Base-by-base conservation (phyloP, 2,888 invertebrate genomes). In the Orthosia gothica region DNA sequence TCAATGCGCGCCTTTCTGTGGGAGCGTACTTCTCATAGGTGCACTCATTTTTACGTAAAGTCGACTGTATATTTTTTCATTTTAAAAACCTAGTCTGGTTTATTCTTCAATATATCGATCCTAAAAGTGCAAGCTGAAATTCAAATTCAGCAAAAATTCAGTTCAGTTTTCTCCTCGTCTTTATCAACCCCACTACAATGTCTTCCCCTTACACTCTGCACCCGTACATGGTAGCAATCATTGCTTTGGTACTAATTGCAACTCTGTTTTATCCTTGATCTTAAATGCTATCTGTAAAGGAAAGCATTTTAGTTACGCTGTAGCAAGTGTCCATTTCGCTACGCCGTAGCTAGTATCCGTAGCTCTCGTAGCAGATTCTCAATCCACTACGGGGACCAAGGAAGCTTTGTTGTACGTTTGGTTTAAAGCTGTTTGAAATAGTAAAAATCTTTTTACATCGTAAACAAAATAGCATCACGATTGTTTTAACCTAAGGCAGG, bases 221-320 rank as follows among this genome's bases (percentile, higher is more conserved):
- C 45, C 23, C 45, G 16, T n/a, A 57, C 50, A 69, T 57, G 18
- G 55, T 57, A 26, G 47, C 55, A 62, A 76, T 78, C 55, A 76
- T 32, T 32, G 45, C 11, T 52, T 52, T 23, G 18, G 47, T 52
- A 76, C 47, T 52, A 58, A 76, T 62, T 78, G 79, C 45, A 70
- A 78, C 57, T 70, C 78, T 57, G 50, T 57, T 76, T 57, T 63
- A 76, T 52, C 62, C 13, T 55, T 69, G 50, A 62, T 62, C 55
- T 58, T n/a, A 50, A 58, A 62, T 11, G 69, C 54, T 68, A 47
- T 70, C 50, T 57, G 16, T 47, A 32, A 57, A 40, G 16, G 32
- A 79, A 52, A 49, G 52, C 18, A 66, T 62, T 66, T 40, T 49
- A n/a, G 68, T 52, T 81, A 81, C 81, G 81, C 3, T 61, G 81